Percentiles rank a stretch among this genome's conserved stretches.
Evolutionary conservation across 2,797 vertebrate genomes (phyloP).

Genomic region (Ambastaia sidthimunki): DNA sequence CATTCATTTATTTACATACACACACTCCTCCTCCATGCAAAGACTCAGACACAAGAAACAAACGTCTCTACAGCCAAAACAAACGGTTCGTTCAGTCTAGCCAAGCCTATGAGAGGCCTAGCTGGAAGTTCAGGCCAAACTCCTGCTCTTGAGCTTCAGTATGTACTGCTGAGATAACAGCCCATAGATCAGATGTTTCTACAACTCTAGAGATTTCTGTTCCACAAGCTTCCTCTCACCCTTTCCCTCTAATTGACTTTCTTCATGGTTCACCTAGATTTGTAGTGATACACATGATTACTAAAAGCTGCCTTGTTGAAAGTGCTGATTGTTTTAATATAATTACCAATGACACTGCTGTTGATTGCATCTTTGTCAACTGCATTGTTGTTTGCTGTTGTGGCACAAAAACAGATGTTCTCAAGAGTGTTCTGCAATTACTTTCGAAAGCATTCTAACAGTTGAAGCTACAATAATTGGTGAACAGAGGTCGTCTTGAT

Average conservation of each 20-base stretch:
- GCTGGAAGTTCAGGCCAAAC: slow-evolving; percentile 26
- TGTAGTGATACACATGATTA: slow-evolving; percentile 31
- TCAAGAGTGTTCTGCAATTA: slow-evolving; percentile 21
- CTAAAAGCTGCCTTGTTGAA: slow-evolving; percentile 24
- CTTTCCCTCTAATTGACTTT: slow-evolving; percentile 8
- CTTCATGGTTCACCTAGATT: slow-evolving; percentile 38
- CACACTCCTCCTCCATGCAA: not conserved
- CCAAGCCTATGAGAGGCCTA: slow-evolving; percentile 1
- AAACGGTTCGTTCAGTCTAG: slow-evolving; percentile 9
- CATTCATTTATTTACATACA: slow-evolving; percentile 19
- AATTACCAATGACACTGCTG: slow-evolving; percentile 6
- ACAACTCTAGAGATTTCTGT: slow-evolving; percentile 39
- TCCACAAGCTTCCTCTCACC: slow-evolving; percentile 9
- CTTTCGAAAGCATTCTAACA: slow-evolving; percentile 11
- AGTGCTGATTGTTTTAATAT: slow-evolving; percentile 26
- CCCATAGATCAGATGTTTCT: slow-evolving; percentile 35
- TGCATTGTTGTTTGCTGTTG: slow-evolving; percentile 10
- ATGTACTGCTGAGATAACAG: slow-evolving; percentile 49
- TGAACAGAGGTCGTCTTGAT: not conserved
- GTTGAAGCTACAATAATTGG: not conserved
- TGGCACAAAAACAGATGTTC: slow-evolving; percentile 26
- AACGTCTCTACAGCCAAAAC: slow-evolving; percentile 18
- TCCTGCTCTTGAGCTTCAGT: slow-evolving; percentile 31
- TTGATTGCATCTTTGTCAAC: slow-evolving; percentile 43
- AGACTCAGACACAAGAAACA: not conserved